Base-by-base conservation (phyloP, 2,113 vertebrate genomes). In the Callionymus lyra region DNA sequence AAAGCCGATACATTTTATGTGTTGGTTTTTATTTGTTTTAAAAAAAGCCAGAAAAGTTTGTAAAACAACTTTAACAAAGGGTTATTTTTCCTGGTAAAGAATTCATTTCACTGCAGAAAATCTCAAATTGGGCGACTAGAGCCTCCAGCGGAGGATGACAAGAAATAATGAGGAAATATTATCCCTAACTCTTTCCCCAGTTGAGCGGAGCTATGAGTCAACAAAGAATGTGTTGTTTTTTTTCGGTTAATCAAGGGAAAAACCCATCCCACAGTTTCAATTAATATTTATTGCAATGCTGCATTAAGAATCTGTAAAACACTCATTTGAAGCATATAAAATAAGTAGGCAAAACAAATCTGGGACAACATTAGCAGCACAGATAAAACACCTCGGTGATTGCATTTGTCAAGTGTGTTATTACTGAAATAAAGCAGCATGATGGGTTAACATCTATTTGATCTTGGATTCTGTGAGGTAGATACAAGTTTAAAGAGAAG, bases 121-220 rank as follows among this genome's bases (percentile, higher is more conserved):
- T 77, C 74, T 76, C 76, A 75, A 79, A 83, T 80, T 82, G 79
- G 66, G 75, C 76, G 55, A 81, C 70, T 55, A 60, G 47, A 39
- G 61, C 66, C 69, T 77, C 76, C 70, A 74, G 59, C 31, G 21
- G 68, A 81, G 79, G 76, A 78, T 82, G 72, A 76, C 76, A 57
- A 70, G 70, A 82, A 76, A 79, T 83, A 83, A 83, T 80, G 76
- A 84, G 81, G 73, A 83, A 79, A 77, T 82, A 83, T 84, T 77
- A 83, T 70, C 72, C 62, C 63, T 60, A 81, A 78, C 68, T 76
- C 60, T 49, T 63, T 71, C 60, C 51, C 63, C 61, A 70, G 55
- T 51, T 49, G 57, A 67, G 57, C 43, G 61, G 65, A 70, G 59
- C 45, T 59, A 56, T 47, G 32, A 68, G 62, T 75, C 72, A 75